These are phyloP conservation scores for Orientallactaga bullata DNA, from an alignment of 2,113 vertebrate species.

Conservation along the genomic window DNA sequence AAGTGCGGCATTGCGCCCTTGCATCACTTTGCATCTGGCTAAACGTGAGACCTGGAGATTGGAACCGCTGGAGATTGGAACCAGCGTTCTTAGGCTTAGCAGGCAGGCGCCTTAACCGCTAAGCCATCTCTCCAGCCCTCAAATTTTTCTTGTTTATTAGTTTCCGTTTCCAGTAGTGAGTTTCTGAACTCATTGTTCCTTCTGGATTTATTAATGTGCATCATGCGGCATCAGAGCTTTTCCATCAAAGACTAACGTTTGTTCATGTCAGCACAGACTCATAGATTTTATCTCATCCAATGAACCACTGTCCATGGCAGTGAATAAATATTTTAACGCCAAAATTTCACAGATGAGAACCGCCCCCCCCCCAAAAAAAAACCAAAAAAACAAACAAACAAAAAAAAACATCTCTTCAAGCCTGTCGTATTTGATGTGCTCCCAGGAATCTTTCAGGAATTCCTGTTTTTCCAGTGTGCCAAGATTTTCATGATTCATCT, in stretches of 20 bases:
- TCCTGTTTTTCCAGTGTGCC: background rate
- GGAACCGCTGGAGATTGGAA: too few species aligned
- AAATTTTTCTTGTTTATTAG: background rate
- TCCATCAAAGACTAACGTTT: background rate
- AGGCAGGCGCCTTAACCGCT: too few species aligned
- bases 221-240: background rate
- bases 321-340: background rate
- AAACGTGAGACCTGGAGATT: too few species aligned
- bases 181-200: background rate
- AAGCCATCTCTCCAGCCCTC: too few species aligned
- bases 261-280: background rate
- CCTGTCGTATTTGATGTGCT: background rate
- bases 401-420: background rate
- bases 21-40: too few species aligned
- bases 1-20: too few species aligned
- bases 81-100: too few species aligned
- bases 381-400: too few species aligned
- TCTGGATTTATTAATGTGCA: background rate
- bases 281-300: background rate
- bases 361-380: too few species aligned
- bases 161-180: background rate
- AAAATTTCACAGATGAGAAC: background rate
- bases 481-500: background rate
- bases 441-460: background rate
- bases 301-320: background rate